These are phyloP conservation scores for Peucedramus taeniatus DNA, from an alignment of 2,113 vertebrate genomes.

Conservation along the genomic window DNA sequence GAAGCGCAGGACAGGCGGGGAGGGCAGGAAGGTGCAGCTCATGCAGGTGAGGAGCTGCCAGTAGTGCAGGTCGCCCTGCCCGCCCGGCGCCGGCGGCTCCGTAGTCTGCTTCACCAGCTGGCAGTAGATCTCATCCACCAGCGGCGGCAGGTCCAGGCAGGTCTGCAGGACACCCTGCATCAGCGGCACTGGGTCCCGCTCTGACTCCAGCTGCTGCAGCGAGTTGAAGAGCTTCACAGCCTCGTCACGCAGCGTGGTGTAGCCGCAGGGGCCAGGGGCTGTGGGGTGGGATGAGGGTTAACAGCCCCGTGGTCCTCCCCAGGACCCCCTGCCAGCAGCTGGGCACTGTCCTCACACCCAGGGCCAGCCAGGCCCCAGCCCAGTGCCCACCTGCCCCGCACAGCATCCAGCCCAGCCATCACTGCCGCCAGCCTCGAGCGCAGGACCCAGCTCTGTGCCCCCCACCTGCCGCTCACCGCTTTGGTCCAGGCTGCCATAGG, in stretches of 20 bases:
- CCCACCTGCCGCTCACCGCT: constrained; percentile 73
- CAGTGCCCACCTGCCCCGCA: rapidly evolving
- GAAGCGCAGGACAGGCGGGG: constrained; percentile 82
- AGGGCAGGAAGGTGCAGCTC: constrained; percentile 94
- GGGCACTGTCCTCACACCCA: rapidly evolving
- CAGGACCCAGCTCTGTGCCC: not conserved
- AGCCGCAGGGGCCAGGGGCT: constrained; percentile 79
- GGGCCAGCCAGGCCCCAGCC: not conserved
- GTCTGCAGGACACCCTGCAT: constrained; percentile 98
- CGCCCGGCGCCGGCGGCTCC: constrained; percentile 66
- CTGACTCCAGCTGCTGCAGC: constrained; percentile 90
- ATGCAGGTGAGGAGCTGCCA: constrained; percentile 98
- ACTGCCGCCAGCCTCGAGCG: rapidly evolving
- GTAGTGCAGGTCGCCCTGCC: constrained; percentile 84
- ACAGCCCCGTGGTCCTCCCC: not conserved
- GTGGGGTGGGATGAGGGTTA: not conserved
- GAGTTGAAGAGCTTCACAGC: constrained; percentile 94
- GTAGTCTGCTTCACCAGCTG: constrained; percentile 98
- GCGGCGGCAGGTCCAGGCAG: constrained; percentile 89
- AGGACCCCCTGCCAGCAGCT: not conserved
- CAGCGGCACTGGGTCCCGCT: constrained; percentile 84
- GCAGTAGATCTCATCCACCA: constrained; percentile 97
- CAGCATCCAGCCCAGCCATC: rapidly evolving
- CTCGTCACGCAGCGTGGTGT: constrained; percentile 88
- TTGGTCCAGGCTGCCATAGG: constrained; percentile 83